Evolutionary conservation across 2,113 vertebrate genomes (phyloP), one percentile per base, ranked within the genome.

Genomic region (Carollia perspicillata): DNA sequence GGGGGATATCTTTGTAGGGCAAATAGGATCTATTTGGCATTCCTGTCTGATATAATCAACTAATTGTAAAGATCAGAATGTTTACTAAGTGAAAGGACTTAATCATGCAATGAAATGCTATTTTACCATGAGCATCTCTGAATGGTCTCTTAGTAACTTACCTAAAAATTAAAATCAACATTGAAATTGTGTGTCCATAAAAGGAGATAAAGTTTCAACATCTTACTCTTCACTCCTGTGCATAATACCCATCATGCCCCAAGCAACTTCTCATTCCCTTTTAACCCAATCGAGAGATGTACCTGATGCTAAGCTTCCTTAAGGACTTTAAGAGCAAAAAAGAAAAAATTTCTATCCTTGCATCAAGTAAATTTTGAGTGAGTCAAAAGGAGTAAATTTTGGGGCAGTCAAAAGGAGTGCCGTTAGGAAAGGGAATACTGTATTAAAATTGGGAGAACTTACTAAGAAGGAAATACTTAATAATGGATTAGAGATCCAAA

Each of bases 391-490:
- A n/a, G n/a, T n/a, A n/a, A n/a, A n/a, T n/a, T n/a, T n/a, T n/a
- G n/a, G 26, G 4, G 10, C 1, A 66, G 8, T 20, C 13, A 60
- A 60, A 1, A 65, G 0, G 2, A 10, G 23, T 44, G 1, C 10
- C 26, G 1, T 5, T 58, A 75, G 23, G 23, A 77, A 33, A 49
- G 12, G 1, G 6, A 78, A 44, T 37, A 77, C 1, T 90, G 8
- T 47, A 28, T 4, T 71, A 40, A 49, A 53, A 42, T 8, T 65
- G 30, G 35, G 17, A 81, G 30, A 9, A 60, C 18, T 72, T 81
- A 55, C 12, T 35, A 69, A 40, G 51, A 65, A 58, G 18, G 13
- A 13, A 42, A 47, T 42, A 28, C 4, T 28, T 23, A 14, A 30
- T 1, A 30, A 72, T 53, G 11, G 23, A 20, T n/a, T 58, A 60